Evolutionary conservation across 2,888 invertebrate genomes (phyloP).

Genomic region (Carcina quercana): DNA sequence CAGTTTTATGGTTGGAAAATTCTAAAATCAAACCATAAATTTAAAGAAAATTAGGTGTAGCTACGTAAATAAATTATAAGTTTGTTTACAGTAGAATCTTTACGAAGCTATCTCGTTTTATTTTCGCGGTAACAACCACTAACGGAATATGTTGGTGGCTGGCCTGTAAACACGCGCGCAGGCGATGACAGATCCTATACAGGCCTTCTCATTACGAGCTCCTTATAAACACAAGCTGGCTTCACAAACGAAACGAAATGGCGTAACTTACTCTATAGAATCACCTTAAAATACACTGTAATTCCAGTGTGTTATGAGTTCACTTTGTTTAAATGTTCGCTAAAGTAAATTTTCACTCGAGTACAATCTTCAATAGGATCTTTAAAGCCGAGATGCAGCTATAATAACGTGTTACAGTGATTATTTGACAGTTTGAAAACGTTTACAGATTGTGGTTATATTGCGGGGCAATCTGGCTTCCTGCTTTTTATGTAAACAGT

Average conservation of each 20-base stretch:
- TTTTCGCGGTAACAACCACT: constrained; percentile 19
- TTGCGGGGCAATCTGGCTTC: constrained; percentile 70
- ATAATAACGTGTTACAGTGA: constrained; percentile 70
- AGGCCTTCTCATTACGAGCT: constrained; percentile 58
- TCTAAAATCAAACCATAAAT: no score
- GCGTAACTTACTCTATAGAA: constrained; percentile 38
- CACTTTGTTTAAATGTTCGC: constrained; percentile 11
- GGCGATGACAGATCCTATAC: constrained; percentile 55
- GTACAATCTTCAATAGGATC: constrained; percentile 55
- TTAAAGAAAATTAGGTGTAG: no score
- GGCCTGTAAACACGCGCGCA: constrained; percentile 48
- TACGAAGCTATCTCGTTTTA: constrained; percentile 39
- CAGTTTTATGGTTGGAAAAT: no score
- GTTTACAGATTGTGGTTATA: constrained; percentile 64
- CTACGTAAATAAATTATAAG: constrained; percentile 24
- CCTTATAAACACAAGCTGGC: constrained; percentile 48
- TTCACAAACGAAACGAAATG: constrained; percentile 44
- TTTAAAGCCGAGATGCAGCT: constrained; percentile 59
- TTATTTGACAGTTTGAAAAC: constrained; percentile 75
- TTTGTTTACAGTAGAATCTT: constrained; percentile 37
- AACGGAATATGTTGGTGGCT: constrained; percentile 41
- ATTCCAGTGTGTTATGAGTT: constrained; percentile 6
- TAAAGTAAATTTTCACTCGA: constrained; percentile 32
- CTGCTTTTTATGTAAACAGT: constrained; percentile 64
- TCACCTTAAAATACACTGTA: constrained; percentile 29